Conservation (phyloP, 2,888 invertebrate species). For the Homarus gammarus region DNA sequence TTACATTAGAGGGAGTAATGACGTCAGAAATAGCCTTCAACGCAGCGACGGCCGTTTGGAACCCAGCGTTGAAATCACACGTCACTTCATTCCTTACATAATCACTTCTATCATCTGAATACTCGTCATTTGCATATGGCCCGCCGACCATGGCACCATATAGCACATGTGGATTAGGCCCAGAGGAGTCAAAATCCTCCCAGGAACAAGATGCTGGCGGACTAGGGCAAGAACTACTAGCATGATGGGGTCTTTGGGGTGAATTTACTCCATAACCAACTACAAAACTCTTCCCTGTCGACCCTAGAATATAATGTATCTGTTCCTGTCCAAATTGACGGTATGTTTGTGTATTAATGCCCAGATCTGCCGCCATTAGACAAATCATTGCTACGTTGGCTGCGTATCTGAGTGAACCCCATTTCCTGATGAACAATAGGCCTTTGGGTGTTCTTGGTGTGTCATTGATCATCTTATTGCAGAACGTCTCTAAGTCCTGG, state of each 20-base stretch:
- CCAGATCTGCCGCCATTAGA: slow-evolving; percentile 80
- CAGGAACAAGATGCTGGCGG: slow-evolving; percentile 78
- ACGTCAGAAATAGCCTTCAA: background rate
- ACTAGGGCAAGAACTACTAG: slow-evolving; percentile 80
- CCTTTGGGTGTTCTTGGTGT: background rate
- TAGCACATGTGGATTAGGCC: slow-evolving; percentile 68
- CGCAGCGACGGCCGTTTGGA: slow-evolving; percentile 51
- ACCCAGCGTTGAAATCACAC: slow-evolving; percentile 66
- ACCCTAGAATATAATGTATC: slow-evolving; percentile 82
- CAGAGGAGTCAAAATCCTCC: background rate
- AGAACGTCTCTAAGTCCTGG: slow-evolving; percentile 80
- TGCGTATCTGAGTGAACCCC: slow-evolving; percentile 80
- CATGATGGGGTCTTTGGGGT: slow-evolving; percentile 82
- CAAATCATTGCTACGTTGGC: slow-evolving; percentile 82
- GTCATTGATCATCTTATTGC: slow-evolving; percentile 78
- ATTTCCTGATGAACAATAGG: slow-evolving; percentile 77
- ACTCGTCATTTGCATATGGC: slow-evolving; percentile 46
- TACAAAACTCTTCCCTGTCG: slow-evolving; percentile 82
- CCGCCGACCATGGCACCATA: slow-evolving; percentile 72
- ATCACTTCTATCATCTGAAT: slow-evolving; percentile 58
- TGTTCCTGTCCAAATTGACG: slow-evolving; percentile 81
- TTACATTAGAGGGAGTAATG: too few species aligned
- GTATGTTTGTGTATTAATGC: slow-evolving; percentile 79
- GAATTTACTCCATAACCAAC: slow-evolving; percentile 82
- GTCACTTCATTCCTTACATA: slow-evolving; percentile 68